Evolutionary conservation across 2,113 vertebrate species (phyloP), one percentile per base, ranked within the genome.

Genomic region (Motacilla alba): DNA sequence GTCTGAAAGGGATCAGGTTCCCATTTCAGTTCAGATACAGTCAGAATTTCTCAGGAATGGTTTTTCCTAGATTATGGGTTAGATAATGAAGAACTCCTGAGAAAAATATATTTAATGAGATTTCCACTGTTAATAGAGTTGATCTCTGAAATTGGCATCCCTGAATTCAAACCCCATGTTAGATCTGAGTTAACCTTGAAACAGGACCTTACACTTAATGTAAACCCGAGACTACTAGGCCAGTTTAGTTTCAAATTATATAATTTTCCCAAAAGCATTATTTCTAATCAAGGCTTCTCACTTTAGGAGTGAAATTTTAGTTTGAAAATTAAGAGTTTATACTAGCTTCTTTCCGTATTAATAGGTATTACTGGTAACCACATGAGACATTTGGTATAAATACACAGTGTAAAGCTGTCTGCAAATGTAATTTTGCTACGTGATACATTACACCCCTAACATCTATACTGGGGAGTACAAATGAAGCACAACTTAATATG

Each of bases 401-500:
- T 88, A 91, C 62, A 23, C 58, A n/a, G 47, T 90, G 84, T 90
- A 94, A 94, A 95, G 79, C 93, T 80, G 79, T 96, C 95, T 95
- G 95, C 94, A 97, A 96, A 96, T 97, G 96, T 96, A 95, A 96
- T 95, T 96, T 96, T 95, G 91, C 82, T 94, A 64, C 89, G 83
- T 91, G 92, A 97, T 94, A 93, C 80, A 74, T 95, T 94, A 87
- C 64, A 92, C 90, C 66, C 89, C 89, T 91, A 95, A 93, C 93
- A 93, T 92, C 87, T 95, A 90, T 94, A 94, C 58, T 80, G 89
- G 82, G 94, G 86, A 95, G 74, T 81, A 96, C 96, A 96, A 96
- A 97, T 96, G 94, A 98, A 97, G 94, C 94, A 96, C 95, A 95
- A 83, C 97, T 97, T 97, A 95, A 95, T 84, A 94, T 94, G 95